A percentile compares a stretch with the other conserved stretches of the same genome.
These are phyloP conservation scores for Selene dorsalis DNA, from an alignment of 2,797 vertebrate genomes.

Conservation along the genomic window DNA sequence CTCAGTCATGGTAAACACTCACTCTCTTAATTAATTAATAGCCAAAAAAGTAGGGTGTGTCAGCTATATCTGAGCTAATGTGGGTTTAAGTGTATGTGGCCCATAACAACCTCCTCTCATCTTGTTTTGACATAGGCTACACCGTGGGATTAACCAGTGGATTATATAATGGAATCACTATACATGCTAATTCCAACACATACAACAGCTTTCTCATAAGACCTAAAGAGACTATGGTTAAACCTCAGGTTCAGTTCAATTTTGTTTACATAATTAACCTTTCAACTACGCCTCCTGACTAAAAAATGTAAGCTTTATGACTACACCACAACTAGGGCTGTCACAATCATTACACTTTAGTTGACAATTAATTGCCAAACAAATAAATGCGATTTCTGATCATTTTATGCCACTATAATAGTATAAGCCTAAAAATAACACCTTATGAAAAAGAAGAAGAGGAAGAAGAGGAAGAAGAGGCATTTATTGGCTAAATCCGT, in stretches of 20 bases:
- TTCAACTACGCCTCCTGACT: not conserved
- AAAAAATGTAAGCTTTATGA: not conserved
- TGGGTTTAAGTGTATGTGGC: conserved; percentile 1
- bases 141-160: conserved; percentile 21
- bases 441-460: no score
- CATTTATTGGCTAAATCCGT: no score
- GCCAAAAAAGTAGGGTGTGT: not conserved
- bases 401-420: no score
- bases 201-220: conserved; percentile 2
- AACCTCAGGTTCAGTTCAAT: not conserved
- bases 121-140: conserved; percentile 11
- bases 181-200: conserved; percentile 31
- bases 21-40: not conserved
- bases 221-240: conserved; percentile 2
- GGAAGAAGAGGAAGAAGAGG: no score
- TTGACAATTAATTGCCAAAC: no score
- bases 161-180: conserved; percentile 36
- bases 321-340: not conserved
- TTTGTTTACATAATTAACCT: not conserved
- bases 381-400: no score
- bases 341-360: no score
- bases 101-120: conserved; percentile 12
- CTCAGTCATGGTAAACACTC: not conserved
- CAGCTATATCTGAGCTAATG: conserved; percentile 7
- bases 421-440: no score